These are phyloP conservation scores for Gopherus flavomarginatus DNA, from an alignment of 2,113 vertebrate species.

Conservation along the genomic window DNA sequence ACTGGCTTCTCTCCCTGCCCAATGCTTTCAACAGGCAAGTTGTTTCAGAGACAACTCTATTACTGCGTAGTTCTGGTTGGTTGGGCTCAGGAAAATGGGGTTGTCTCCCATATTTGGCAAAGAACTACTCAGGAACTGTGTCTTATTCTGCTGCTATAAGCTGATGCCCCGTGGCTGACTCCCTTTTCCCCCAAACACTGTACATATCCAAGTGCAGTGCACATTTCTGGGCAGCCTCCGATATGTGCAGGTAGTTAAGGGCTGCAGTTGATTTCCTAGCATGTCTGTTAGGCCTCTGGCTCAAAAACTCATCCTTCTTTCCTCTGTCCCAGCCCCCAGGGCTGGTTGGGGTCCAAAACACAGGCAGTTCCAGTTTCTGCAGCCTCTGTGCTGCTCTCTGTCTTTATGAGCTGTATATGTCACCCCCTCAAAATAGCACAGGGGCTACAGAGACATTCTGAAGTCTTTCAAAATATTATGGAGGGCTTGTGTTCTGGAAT, in stretches of 20 bases:
- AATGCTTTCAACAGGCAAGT: not conserved
- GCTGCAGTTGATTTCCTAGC: not conserved
- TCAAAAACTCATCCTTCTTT: not conserved
- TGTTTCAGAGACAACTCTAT: not conserved
- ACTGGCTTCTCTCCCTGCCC: not conserved
- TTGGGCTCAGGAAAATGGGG: not conserved
- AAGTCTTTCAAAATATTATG: constrained; percentile 5
- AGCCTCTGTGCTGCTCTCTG: not conserved
- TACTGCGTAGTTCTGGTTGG: not conserved
- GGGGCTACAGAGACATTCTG: not conserved
- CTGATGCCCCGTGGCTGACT: not conserved
- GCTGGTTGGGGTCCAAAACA: not conserved
- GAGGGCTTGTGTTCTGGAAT: not conserved
- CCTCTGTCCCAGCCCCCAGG: not conserved
- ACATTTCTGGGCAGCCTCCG: not conserved
- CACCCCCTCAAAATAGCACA: not conserved
- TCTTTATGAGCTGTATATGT: not conserved
- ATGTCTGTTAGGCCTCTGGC: not conserved
- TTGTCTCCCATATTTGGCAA: not conserved
- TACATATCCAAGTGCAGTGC: not conserved
- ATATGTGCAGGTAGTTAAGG: not conserved
- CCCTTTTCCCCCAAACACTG: not conserved
- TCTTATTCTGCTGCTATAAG: not conserved
- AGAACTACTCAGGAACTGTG: not conserved
- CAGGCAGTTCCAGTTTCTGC: not conserved